A percentile compares a stretch with the other conserved stretches of the same genome.
Evolutionary conservation across 35 echinoderm and acorn worm genomes (phyloP).

Genomic region (Heliocidaris tuberculata): DNA sequence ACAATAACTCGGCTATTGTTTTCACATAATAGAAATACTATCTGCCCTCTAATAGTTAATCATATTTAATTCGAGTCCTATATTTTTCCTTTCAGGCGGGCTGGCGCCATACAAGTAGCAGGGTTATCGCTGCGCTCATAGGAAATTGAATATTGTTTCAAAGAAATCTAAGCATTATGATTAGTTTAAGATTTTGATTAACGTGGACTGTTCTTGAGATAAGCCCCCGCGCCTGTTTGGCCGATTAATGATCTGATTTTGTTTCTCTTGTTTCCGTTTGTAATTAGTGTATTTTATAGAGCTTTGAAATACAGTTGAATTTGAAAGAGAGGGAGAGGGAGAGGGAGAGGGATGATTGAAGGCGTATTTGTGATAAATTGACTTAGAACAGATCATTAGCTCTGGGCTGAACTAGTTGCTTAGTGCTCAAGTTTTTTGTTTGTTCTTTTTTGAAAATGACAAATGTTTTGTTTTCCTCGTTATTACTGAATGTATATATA

Average conservation of each 20-base stretch:
- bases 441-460: neutral
- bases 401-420: neutral
- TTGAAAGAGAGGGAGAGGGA: neutral
- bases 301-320: neutral
- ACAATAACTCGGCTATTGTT: constrained; percentile 5
- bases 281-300: neutral
- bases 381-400: neutral
- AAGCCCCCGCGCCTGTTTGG: constrained; percentile 24
- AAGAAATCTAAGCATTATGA: constrained; percentile 5
- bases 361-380: neutral
- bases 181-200: constrained; percentile 38
- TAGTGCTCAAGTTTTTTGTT: neutral
- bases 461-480: neutral
- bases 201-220: constrained; percentile 12
- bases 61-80: neutral
- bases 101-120: constrained; percentile 23
- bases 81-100: neutral
- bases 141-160: constrained; percentile 14
- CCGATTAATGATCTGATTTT: constrained; percentile 6
- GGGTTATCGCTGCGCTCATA: neutral
- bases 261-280: constrained; percentile 5
- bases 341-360: neutral
- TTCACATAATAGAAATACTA: constrained; percentile 20
- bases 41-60: constrained; percentile 3
- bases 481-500: neutral